phyloP scores from a whole-genome alignment of 1,140 invertebrate genomes.

The Drosophila bifasciata region DNA sequence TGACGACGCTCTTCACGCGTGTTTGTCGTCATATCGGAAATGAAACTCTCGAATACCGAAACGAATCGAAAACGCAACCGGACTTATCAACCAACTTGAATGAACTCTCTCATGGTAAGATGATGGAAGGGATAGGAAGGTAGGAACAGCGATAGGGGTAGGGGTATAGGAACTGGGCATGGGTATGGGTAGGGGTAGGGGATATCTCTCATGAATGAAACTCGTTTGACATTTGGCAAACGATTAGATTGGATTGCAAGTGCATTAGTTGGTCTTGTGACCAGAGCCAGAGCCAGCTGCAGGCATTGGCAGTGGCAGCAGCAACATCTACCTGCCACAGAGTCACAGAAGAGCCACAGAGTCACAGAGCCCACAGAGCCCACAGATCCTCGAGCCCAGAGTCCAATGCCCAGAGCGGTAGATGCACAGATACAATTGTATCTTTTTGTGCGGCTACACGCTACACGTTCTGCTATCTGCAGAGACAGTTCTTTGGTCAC shows the following conservation, averaged over 20 bases:
- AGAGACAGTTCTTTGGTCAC: not conserved
- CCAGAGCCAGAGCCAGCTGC: no score
- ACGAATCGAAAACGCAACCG: constrained; percentile 13
- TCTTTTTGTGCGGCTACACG: constrained; percentile 67
- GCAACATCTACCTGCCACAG: no score
- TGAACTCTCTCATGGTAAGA: constrained; percentile 24
- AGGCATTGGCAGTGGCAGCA: constrained; percentile 15
- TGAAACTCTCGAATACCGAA: constrained; percentile 11
- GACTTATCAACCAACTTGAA: constrained; percentile 28
- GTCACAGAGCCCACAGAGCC: not conserved
- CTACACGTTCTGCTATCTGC: constrained; percentile 44
- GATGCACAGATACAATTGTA: constrained; percentile 66
- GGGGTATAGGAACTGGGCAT: not conserved
- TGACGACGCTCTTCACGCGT: constrained; percentile 75
- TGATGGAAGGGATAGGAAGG: constrained; percentile 2
- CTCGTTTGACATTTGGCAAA: constrained; percentile 71
- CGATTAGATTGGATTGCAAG: constrained; percentile 72
- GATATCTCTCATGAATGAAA: constrained; percentile 59
- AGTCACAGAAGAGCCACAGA: no score
- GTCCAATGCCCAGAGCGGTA: no score
- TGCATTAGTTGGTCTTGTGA: constrained; percentile 60
- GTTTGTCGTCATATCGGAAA: constrained; percentile 70
- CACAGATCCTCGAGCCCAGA: no score
- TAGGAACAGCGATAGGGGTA: constrained; percentile 7
- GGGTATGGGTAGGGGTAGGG: not conserved